These are phyloP conservation scores for Crotalus helleri DNA, from an alignment of 2,113 vertebrate genomes.

Conservation along the genomic window DNA sequence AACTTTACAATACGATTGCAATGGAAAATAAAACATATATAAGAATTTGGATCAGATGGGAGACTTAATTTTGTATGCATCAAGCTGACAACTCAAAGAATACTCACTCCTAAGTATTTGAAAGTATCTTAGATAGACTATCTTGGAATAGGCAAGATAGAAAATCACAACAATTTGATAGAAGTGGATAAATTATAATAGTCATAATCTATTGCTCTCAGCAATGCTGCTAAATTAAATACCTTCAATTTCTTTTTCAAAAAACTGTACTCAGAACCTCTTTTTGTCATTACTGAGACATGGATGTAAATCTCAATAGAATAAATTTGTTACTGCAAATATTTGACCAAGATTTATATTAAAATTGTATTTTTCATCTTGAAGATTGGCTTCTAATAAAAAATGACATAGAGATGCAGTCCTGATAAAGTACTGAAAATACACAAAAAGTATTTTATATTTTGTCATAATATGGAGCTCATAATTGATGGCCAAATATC, in stretches of 20 bases:
- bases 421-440: neutral
- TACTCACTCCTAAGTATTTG: neutral
- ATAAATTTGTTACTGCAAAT: neutral
- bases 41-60: neutral
- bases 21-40: neutral
- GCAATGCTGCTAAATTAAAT: slow-evolving; percentile 5
- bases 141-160: neutral
- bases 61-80: neutral
- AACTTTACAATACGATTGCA: neutral
- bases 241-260: neutral
- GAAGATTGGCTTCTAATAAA: neutral
- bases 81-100: neutral
- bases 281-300: neutral
- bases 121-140: neutral
- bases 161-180: neutral
- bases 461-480: neutral
- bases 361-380: neutral
- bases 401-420: neutral
- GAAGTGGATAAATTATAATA: neutral
- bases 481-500: neutral
- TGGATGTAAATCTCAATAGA: slow-evolving; percentile 5
- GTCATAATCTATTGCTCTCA: neutral
- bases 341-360: neutral
- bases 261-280: neutral
- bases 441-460: neutral